phyloP scores from a whole-genome alignment of 2,113 vertebrate species.

The Oriolus oriolus region DNA sequence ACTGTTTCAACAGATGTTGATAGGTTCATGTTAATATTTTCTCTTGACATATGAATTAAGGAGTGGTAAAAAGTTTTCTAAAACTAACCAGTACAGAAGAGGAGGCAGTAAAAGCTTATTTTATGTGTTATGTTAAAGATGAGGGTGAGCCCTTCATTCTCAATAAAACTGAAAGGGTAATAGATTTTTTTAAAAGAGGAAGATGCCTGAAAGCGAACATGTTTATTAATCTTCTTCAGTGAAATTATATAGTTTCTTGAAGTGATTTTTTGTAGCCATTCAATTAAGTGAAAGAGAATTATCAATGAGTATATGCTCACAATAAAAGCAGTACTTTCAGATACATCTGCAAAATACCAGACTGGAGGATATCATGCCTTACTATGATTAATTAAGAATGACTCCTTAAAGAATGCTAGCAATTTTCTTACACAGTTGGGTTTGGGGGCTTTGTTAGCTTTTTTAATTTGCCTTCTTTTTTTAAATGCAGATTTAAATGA shows the following conservation, averaged over 20 bases:
- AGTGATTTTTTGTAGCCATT: background rate
- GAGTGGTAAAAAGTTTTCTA: background rate
- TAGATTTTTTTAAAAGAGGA: background rate
- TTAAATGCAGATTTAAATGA: background rate
- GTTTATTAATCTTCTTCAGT: background rate
- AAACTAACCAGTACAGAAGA: background rate
- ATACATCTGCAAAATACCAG: background rate
- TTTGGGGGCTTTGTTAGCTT: background rate
- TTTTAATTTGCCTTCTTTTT: background rate
- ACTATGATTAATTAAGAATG: background rate
- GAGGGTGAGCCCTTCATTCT: background rate
- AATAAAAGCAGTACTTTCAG: background rate
- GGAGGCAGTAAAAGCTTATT: background rate
- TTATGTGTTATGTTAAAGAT: background rate
- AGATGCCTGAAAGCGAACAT: background rate
- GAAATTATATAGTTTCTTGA: background rate
- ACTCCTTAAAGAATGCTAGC: background rate
- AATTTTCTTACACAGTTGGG: background rate
- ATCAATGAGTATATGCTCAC: background rate
- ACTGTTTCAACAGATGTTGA: slow-evolving; percentile 36
- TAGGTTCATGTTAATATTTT: background rate
- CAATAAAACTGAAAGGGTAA: background rate
- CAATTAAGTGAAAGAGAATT: background rate
- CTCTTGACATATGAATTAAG: background rate
- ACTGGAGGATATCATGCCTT: background rate